Evolutionary conservation across 2,797 vertebrate genomes (phyloP).

Genomic region (Garrulus glandarius): DNA sequence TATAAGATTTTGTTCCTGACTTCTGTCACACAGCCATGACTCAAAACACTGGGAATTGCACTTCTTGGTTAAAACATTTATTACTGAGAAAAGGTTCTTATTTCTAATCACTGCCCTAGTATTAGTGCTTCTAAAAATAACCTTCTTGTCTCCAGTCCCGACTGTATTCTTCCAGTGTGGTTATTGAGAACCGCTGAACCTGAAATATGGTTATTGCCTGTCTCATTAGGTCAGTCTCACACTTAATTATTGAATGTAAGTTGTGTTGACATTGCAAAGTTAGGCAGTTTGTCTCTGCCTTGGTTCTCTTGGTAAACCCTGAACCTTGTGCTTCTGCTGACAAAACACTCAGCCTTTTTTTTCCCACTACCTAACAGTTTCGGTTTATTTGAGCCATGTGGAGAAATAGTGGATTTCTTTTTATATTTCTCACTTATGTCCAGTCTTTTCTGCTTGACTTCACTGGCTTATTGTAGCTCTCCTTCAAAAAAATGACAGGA

Average conservation of each 20-base stretch:
- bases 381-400: not conserved
- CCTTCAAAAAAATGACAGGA: slow-evolving; percentile 3
- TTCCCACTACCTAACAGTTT: not conserved
- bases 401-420: not conserved
- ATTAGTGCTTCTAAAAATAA: slow-evolving; percentile 6
- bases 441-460: slow-evolving; percentile 25
- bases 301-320: not conserved
- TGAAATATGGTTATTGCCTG: not conserved
- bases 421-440: not conserved
- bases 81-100: not conserved
- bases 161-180: not conserved
- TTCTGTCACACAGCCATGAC: not conserved
- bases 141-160: not conserved
- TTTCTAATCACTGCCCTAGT: not conserved
- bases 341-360: not conserved
- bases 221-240: slow-evolving; percentile 9
- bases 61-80: not conserved
- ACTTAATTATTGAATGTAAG: not conserved
- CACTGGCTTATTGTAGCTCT: not conserved
- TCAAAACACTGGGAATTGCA: not conserved
- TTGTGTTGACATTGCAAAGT: not conserved
- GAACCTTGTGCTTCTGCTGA: not conserved
- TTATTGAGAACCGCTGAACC: not conserved
- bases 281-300: not conserved
- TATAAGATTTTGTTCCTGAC: not conserved